phyloP scores from a whole-genome alignment of 2,888 invertebrate genomes.

The Autographa pulchrina region DNA sequence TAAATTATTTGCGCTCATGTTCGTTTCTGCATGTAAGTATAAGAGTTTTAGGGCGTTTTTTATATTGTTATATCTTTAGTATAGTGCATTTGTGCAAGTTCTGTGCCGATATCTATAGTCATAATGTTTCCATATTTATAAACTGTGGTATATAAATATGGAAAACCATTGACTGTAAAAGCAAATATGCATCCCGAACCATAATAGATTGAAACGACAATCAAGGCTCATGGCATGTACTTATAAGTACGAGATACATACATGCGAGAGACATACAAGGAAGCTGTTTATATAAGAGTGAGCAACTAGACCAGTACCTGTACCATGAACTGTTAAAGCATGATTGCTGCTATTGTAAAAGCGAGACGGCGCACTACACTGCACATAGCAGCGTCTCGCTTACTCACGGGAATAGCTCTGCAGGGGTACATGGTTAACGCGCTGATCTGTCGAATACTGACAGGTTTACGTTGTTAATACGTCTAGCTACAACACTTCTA shows the following conservation, averaged over 20 bases:
- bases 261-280: not conserved
- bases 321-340: too few relatives aligned
- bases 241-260: not conserved
- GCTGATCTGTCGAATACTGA: conserved; percentile 17
- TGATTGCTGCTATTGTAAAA: too few relatives aligned
- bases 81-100: not conserved
- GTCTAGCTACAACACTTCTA: not conserved
- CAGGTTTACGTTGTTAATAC: conserved; percentile 12
- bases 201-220: conserved; percentile 19
- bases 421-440: too few relatives aligned
- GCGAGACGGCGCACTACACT: too few relatives aligned
- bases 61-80: too few relatives aligned
- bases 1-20: too few relatives aligned
- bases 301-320: conserved; percentile 14
- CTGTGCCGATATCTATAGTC: not conserved
- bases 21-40: too few relatives aligned
- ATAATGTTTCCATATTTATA: not conserved
- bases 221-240: conserved; percentile 10
- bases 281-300: conserved; percentile 23
- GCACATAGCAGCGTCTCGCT: too few relatives aligned
- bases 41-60: too few relatives aligned
- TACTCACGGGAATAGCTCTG: too few relatives aligned
- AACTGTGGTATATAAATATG: too few relatives aligned
- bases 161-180: not conserved
- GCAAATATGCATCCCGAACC: conserved; percentile 4